Evolutionary conservation across 2,113 vertebrate genomes (phyloP).

Genomic region (Perccottus glenii): DNA sequence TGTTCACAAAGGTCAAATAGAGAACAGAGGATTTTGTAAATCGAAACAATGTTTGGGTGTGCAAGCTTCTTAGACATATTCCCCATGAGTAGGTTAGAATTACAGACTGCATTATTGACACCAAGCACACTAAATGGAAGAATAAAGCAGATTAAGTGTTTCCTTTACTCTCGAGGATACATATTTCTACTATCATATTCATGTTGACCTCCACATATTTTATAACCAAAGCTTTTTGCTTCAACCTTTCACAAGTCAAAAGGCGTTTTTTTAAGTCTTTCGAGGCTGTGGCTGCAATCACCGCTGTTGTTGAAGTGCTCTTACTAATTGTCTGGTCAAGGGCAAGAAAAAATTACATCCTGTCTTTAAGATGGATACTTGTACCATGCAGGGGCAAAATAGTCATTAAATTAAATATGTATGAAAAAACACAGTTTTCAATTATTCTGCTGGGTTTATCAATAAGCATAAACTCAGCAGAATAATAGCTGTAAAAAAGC

Average conservation of each 20-base stretch:
- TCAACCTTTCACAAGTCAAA: background rate
- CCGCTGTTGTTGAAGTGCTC: background rate
- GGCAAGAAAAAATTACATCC: background rate
- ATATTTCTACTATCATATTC: background rate
- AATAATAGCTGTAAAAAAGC: background rate
- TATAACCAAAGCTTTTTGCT: background rate
- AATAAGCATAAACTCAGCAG: background rate
- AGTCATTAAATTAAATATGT: constrained; percentile 22
- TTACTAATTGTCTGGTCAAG: background rate
- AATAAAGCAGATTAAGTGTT: background rate
- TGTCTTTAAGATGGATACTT: constrained; percentile 20
- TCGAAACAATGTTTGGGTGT: background rate
- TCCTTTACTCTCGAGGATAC: background rate
- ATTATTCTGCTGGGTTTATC: too few relatives aligned
- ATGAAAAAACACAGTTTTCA: background rate
- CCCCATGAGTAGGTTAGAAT: background rate
- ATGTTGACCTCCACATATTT: constrained; percentile 2
- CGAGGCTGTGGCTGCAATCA: constrained; percentile 9
- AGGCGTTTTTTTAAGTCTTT: constrained; percentile 6
- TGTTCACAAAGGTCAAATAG: background rate
- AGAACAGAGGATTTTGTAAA: background rate
- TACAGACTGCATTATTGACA: background rate
- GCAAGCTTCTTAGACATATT: background rate
- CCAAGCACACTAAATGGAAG: background rate
- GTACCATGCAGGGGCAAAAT: constrained; percentile 1